Evolutionary conservation across 2,113 vertebrate species (phyloP).

Genomic region (Anhinga rufa): DNA sequence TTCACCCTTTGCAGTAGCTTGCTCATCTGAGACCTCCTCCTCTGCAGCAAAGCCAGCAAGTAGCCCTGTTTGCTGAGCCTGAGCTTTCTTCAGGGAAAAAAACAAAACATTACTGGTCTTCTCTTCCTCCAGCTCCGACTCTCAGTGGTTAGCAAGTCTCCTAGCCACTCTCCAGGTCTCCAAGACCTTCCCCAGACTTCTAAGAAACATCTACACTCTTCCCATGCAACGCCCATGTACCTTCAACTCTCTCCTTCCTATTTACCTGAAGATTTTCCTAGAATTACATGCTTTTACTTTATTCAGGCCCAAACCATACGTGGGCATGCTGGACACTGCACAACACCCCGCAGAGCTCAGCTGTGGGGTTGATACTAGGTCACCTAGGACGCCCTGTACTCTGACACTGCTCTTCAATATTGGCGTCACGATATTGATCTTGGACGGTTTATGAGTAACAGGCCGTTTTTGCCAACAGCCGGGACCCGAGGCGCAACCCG

Average conservation of each 20-base stretch:
- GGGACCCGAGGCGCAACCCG: background rate
- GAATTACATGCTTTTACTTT: background rate
- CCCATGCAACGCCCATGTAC: background rate
- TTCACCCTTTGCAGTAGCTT: background rate
- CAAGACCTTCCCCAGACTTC: background rate
- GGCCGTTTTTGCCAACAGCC: background rate
- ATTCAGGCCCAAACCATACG: fast-evolving
- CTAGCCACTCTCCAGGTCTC: background rate
- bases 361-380: no score
- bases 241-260: background rate
- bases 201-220: background rate
- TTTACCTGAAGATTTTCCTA: background rate
- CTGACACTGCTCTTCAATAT: background rate
- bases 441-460: background rate
- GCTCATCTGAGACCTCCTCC: background rate
- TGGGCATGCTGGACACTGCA: fast-evolving
- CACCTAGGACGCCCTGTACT: background rate
- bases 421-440: background rate
- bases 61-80: background rate
- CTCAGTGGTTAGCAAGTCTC: background rate
- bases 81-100: background rate
- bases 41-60: background rate
- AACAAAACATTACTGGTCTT: background rate
- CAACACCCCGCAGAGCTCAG: fast-evolving
- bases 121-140: background rate